Conservation (phyloP, 2,113 vertebrate genomes). For the Eublepharis macularius region DNA sequence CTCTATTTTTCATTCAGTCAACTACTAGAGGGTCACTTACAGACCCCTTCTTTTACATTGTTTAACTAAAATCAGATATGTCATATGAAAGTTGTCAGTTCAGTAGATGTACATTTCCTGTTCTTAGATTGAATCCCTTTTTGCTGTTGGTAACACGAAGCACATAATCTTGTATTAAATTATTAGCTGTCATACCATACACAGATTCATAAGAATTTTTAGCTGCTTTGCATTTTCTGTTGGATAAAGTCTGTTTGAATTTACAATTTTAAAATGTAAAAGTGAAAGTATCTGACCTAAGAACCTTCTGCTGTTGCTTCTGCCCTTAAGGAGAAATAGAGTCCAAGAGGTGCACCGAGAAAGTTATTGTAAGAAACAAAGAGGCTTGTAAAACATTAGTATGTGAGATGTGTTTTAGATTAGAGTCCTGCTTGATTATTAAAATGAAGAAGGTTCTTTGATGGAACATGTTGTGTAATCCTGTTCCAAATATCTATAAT, state of each 20-base stretch:
- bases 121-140: conserved; percentile 58
- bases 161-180: conserved; percentile 31
- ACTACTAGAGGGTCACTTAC: conserved; percentile 68
- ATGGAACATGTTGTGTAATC: background rate
- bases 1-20: conserved; percentile 76
- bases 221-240: conserved; percentile 13
- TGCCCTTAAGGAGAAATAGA: conserved; percentile 5
- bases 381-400: background rate
- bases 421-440: background rate
- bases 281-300: background rate
- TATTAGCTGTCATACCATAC: background rate
- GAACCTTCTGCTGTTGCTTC: conserved; percentile 2
- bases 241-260: background rate
- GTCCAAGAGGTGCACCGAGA: background rate
- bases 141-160: conserved; percentile 39
- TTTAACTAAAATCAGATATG: conserved; percentile 62
- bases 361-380: background rate
- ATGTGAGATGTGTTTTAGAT: background rate
- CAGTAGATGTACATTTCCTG: conserved; percentile 41
- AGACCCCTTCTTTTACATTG: conserved; percentile 49
- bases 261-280: background rate
- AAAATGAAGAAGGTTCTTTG: background rate
- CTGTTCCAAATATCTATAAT: background rate
- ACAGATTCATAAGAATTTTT: conserved; percentile 5
- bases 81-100: conserved; percentile 63